Evolutionary conservation across 2,888 invertebrate genomes (phyloP), one percentile per base, ranked within the genome.

Genomic region (Cheilosia vernalis): DNA sequence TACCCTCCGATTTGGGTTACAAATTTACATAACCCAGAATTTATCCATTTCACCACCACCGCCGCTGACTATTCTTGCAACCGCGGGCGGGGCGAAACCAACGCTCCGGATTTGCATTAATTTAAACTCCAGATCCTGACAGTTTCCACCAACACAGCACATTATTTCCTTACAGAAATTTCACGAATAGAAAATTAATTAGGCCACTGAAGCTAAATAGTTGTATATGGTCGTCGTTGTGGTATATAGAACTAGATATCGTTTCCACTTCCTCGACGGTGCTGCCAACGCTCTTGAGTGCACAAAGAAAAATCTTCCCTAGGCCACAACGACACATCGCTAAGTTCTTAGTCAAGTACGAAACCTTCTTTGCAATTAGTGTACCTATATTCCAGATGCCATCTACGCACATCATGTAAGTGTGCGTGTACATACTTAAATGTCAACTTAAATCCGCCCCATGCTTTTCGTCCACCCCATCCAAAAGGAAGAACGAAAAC

Each of bases 171-270:
- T 51, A 76, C 15, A 40, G 63, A 60, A 85, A 80, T 76, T 81
- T 81, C 51, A 76, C 76, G 85, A 85, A 81, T 80, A 85, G 81
- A 81, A 85, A 85, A 81, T 85, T 85, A 85, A 85, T 85, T 85
- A 85, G 85, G 81, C 66, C 85, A 85, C 72, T 85, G 67, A 85
- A 67, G 55, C 76, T 72, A 77, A 85, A 85, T 85, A 85, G 84
- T 80, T 80, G 60, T 84, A 78, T 49, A 66, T 73, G 73, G 51
- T 42, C 60, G n/a, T 60, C 30, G 27, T 56, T 47, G 42, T 9
- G 33, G 19, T 47, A 33, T 33, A 37, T 73, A 30, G 30, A 42
- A 47, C 74, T 47, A 64, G 21, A 64, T 44, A 53, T 37, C 24
- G 47, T 15, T 51, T 27, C 21, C 56, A 58, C 33, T 9, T 61